Evolutionary conservation across 1,140 invertebrate species (phyloP), one percentile per base, ranked within the genome.

Genomic region (Aphis gossypii): DNA sequence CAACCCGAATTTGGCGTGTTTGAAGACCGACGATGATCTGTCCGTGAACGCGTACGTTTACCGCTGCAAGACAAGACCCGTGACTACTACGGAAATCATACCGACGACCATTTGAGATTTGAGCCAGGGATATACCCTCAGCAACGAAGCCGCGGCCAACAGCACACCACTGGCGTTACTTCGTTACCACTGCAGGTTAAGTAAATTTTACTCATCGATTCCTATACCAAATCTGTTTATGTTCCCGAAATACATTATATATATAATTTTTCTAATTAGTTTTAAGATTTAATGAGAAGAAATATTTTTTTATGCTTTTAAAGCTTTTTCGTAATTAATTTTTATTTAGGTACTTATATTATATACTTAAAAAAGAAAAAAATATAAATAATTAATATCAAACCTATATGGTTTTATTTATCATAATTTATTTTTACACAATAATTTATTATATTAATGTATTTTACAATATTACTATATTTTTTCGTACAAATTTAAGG

Each of bases 1-100:
- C 94, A 94, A 95, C 0, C 94, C 95, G 60, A 95, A 95, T 2
- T 95, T 94, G 51, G 95, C 95, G 44, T 97, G 97, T 94, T 93
- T 96, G 8, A 95, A 95, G 56, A 94, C 95, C 6, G 96, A 96
- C 21, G 96, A 97, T 94, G 96, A 97, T 94, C 94, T 96, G 8
- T 96, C 96, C 6, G 96, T 96, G 25, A 96, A 95, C 38, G 96
- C 96, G 0, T 97, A 96, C 94, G 96, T 97, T 1, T 96, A 96
- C 94, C 95, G 95, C 35, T 97, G 96, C 94, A 95, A 82, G 46
- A 44, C 25, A 14, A 93, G 56, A n/a, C 38, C 86, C 11, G 6
- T 38, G 84, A 11, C 82, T 20, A 93, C 92, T 0, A 84, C 92
- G n/a, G 88, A 89, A 4, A 54, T 88, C 8, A 48, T 30, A 48